Evolutionary conservation across 1,140 invertebrate species (phyloP), one percentile per base, ranked within the genome.

Genomic region (Eufriesea mexicana): DNA sequence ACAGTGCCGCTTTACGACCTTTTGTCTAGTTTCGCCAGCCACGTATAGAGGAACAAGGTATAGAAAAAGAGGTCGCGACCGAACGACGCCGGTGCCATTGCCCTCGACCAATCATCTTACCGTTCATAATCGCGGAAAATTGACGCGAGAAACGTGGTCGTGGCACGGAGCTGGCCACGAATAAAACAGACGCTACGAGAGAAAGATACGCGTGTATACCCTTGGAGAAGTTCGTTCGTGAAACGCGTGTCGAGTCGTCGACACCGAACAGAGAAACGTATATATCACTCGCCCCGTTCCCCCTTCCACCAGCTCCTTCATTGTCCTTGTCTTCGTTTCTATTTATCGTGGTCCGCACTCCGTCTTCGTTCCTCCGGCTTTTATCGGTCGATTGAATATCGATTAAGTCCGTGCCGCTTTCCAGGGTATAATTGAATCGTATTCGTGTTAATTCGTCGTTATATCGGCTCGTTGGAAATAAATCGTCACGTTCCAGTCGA

Each of bases 61-160:
- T 51, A 14, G 57, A 67, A 59, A 70, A 74, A 66, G 83, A 64
- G 67, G 79, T 73, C 61, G 79, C 71, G 79, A 81, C 72, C 71
- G 70, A 62, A 45, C 73, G 76, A 64, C 88, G 66, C 55, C 79
- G n/a, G 14, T 68, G 47, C 59, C 47, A 42, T 74, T 83, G 84
- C 45, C 68, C 84, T 54, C 76, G 72, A 76, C 83, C 75, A 77
- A 86, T 80, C 74, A 81, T 86, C 88, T 80, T 82, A 81, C 88
- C 64, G 59, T 66, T 81, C 54, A 68, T 59, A 77, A 84, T 84
- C 89, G 88, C 88, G 85, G 86, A 87, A 91, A 91, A 92, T 92
- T 91, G 88, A 87, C 90, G 91, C 89, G 89, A 91, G 90, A 93
- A 90, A 64, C 35, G 28, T 23, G 20, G 35, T 9, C 0, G n/a